These are phyloP conservation scores for Brienomyrus brachyistius DNA, from an alignment of 2,113 vertebrate genomes.

Conservation along the genomic window DNA sequence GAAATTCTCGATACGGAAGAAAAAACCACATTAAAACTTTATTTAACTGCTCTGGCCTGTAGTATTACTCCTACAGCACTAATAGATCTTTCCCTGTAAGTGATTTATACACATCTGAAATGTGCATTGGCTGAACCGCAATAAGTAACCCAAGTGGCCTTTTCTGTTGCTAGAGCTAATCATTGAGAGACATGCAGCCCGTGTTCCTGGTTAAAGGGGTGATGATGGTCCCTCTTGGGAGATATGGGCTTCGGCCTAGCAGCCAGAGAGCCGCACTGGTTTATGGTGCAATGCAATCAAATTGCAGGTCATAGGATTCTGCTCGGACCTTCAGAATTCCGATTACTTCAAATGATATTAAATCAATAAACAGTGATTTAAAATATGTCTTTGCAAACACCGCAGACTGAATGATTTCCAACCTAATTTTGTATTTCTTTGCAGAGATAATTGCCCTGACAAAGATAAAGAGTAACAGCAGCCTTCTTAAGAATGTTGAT, in stretches of 20 bases:
- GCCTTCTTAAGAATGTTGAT: neutral
- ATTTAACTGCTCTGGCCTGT: neutral
- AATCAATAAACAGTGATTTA: slow-evolving; percentile 5
- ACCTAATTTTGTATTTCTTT: neutral
- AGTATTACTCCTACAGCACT: neutral
- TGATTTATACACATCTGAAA: neutral
- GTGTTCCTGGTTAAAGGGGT: neutral
- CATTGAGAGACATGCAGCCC: neutral
- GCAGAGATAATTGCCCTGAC: neutral
- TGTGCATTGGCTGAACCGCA: neutral
- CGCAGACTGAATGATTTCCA: neutral
- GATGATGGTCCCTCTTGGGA: neutral
- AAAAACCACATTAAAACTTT: neutral
- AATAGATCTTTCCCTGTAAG: neutral
- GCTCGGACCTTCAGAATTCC: neutral
- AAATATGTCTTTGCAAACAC: neutral
- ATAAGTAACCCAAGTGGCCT: slow-evolving; percentile 2
- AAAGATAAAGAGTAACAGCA: neutral
- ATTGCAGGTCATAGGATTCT: neutral
- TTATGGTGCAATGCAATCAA: neutral
- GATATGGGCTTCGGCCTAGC: neutral
- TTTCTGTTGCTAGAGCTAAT: neutral
- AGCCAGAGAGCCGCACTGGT: neutral
- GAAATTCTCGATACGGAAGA: neutral
- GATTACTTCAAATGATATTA: neutral